Evolutionary conservation across 2,888 invertebrate genomes (phyloP).

Genomic region (Frankliniella fusca): DNA sequence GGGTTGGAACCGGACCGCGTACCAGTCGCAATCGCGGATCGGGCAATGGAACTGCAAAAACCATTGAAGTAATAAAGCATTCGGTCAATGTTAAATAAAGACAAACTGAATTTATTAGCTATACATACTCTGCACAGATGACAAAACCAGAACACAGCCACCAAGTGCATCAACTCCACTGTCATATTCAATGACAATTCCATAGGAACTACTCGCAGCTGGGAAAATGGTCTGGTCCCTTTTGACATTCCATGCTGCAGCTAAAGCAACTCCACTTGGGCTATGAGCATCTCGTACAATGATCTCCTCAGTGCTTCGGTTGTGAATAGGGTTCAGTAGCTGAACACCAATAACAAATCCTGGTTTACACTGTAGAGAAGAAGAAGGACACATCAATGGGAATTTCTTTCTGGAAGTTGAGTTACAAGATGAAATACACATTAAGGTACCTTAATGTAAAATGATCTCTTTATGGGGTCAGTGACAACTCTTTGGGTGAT

Average conservation of each 20-base stretch:
- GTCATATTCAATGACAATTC: slow-evolving; percentile 70
- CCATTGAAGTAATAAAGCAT: not conserved
- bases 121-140: slow-evolving; percentile 57
- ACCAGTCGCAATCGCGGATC: slow-evolving; percentile 68
- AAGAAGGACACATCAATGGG: not conserved
- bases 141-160: slow-evolving; percentile 73
- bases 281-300: slow-evolving; percentile 71
- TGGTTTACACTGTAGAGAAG: slow-evolving; percentile 58
- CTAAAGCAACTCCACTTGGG: slow-evolving; percentile 45
- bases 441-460: slow-evolving; percentile 43
- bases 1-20: slow-evolving; percentile 72
- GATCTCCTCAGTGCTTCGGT: slow-evolving; percentile 79
- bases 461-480: slow-evolving; percentile 48
- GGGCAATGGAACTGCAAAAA: slow-evolving; percentile 45
- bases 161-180: slow-evolving; percentile 77
- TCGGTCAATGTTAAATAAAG: not conserved
- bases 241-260: slow-evolving; percentile 69
- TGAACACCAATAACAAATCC: slow-evolving; percentile 85
- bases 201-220: slow-evolving; percentile 77
- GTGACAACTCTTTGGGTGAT: slow-evolving; percentile 64
- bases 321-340: slow-evolving; percentile 83
- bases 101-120: slow-evolving; percentile 22
- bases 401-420: not conserved
- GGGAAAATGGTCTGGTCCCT: slow-evolving; percentile 88
- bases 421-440: not conserved